Conservation (phyloP, 2,113 vertebrate species). For the Megaleporinus macrocephalus region DNA sequence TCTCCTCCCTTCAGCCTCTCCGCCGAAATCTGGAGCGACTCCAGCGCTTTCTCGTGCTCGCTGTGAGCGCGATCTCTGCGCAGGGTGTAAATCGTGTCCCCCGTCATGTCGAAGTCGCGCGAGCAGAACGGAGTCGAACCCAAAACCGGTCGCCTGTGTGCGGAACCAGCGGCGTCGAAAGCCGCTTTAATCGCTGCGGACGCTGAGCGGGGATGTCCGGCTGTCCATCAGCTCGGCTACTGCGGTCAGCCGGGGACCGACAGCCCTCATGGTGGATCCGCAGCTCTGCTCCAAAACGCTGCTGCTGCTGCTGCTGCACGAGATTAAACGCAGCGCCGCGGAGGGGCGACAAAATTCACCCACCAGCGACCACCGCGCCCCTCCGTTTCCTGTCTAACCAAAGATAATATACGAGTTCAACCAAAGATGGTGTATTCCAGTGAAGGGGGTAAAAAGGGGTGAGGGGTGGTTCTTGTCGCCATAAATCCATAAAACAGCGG, state of each 20-base stretch:
- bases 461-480: too few species aligned
- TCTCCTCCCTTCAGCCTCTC: constrained; percentile 72
- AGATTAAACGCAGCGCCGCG: background rate
- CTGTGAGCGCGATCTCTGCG: constrained; percentile 86
- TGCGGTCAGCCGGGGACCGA: background rate
- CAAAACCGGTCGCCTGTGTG: too few species aligned
- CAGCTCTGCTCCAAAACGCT: background rate
- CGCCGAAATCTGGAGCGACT: constrained; percentile 82
- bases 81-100: constrained; percentile 89
- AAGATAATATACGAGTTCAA: too few species aligned
- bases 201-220: background rate
- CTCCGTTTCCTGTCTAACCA: too few species aligned
- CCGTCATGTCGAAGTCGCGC: constrained; percentile 78
- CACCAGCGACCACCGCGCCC: background rate
- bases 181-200: background rate
- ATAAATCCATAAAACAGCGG: too few species aligned
- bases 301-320: background rate
- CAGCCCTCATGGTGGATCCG: background rate
- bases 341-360: background rate
- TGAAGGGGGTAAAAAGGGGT: too few species aligned
- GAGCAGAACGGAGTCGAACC: too few species aligned
- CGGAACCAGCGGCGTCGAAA: background rate
- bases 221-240: background rate
- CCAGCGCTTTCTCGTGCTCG: constrained; percentile 76
- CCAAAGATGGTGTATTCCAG: too few species aligned